Base-by-base conservation (phyloP, 2,113 vertebrate genomes). In the Istiophorus platypterus region DNA sequence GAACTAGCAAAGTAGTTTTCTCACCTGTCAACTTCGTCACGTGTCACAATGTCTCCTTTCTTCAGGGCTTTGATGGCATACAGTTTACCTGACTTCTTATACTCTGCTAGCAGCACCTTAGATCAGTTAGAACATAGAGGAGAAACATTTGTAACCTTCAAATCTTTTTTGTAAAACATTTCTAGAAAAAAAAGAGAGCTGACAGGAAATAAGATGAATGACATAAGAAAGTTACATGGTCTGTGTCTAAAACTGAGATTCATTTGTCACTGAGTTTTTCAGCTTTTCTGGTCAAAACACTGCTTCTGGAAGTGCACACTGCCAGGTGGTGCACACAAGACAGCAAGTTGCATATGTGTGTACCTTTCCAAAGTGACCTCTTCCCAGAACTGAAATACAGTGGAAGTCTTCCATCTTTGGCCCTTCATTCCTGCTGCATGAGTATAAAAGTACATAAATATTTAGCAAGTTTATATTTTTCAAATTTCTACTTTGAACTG, bases 341-440 rank as follows among this genome's bases (percentile, higher is more conserved):
- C 14, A 65, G 11, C 14, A 56, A 26, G 10, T 13, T 1, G 13
- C 17, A 57, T 45, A 8, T 5, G 1, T 70, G 10, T 5, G 1
- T 70, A 99, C 98, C 97, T 99, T 99, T 89, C 98, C 98, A 65
- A 99, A 99, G 90, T 99, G 98, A 52, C 98, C 98, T 80, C 96
- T 94, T 69, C 98, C 98, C 87, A 99, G 79, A 74, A 99, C 94
- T 0, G 98, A 96, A 3, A 99, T 72, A 77, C 96, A 98, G 72
- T 87, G 90, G 85, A 99, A 99, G 86, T 98, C 97, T 59, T 97
- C 95, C 5, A 97, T 94, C 49, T 91, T 92, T 34, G 97, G 91
- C 0, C 82, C 52, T 24, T 27, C 54, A 8, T 76, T 15, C 3
- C 10, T 82, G 24, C 80, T 85, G 68, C 42, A 75, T 0, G 10